Conservation (phyloP, 2,888 invertebrate species). For the Mayetiola destructor region DNA sequence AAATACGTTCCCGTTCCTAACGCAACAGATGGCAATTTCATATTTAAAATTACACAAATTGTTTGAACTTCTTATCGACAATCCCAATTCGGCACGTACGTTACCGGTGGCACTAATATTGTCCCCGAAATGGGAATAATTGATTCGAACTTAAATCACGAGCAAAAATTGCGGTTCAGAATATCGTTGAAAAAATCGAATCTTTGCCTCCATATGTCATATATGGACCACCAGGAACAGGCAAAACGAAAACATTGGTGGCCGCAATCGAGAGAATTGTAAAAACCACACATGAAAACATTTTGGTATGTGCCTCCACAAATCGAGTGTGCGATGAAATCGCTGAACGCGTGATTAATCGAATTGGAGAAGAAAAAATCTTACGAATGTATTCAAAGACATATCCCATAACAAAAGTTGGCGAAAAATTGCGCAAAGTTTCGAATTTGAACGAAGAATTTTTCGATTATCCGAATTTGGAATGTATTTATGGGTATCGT, state of each 20-base stretch:
- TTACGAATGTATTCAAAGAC: background rate
- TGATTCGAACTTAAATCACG: background rate
- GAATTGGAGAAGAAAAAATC: background rate
- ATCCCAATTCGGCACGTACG: too few species aligned
- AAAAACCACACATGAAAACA: background rate
- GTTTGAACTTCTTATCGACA: too few species aligned
- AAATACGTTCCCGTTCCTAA: too few species aligned
- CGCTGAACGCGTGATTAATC: background rate
- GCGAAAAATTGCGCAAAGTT: background rate
- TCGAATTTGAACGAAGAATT: background rate
- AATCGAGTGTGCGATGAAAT: background rate
- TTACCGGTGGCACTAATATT: too few species aligned
- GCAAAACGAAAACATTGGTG: background rate
- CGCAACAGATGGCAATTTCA: too few species aligned
- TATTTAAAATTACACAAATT: too few species aligned
- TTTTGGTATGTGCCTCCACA: background rate
- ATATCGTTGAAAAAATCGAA: background rate
- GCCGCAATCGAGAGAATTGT: background rate
- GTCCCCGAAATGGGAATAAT: too few species aligned
- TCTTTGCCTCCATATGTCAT: background rate
- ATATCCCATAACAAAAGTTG: background rate
- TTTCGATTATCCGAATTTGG: background rate
- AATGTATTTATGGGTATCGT: background rate
- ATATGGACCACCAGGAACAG: background rate
- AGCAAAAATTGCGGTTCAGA: background rate